These are phyloP conservation scores for Euthynnus affinis DNA, from an alignment of 2,797 vertebrate genomes.

Conservation along the genomic window DNA sequence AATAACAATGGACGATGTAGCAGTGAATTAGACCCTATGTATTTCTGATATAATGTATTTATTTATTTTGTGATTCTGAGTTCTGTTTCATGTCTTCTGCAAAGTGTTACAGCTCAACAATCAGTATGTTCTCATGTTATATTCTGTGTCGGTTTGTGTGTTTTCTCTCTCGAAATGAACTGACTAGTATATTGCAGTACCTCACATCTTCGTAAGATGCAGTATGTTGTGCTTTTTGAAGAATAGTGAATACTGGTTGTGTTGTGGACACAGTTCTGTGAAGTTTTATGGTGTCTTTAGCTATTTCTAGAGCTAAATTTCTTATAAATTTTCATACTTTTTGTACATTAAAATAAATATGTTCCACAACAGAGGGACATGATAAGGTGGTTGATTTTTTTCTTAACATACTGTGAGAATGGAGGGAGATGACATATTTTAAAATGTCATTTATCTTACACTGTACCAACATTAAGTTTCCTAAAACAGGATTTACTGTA, in stretches of 20 bases:
- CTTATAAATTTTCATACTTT: constrained; percentile 42
- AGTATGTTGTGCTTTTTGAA: constrained; percentile 60
- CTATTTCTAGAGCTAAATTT: constrained; percentile 48
- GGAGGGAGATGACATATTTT: constrained; percentile 52
- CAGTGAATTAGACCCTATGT: constrained; percentile 45
- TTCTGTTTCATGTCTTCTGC: constrained; percentile 47
- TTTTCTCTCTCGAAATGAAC: constrained; percentile 44
- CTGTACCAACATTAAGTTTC: constrained; percentile 75
- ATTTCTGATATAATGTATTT: constrained; percentile 73
- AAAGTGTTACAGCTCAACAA: constrained; percentile 51
- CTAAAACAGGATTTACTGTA: constrained; percentile 78
- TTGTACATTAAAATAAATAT: constrained; percentile 59
- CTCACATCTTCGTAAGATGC: constrained; percentile 66
- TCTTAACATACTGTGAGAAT: constrained; percentile 79
- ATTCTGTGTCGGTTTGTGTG: constrained; percentile 39
- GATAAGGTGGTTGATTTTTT: constrained; percentile 47
- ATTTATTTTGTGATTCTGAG: constrained; percentile 79
- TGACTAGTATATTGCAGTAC: constrained; percentile 66
- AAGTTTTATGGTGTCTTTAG: constrained; percentile 59
- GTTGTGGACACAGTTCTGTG: constrained; percentile 76
- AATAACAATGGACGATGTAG: constrained; percentile 34
- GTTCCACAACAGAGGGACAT: constrained; percentile 40
- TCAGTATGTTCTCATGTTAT: constrained; percentile 41
- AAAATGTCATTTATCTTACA: constrained; percentile 76
- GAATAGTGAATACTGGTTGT: constrained; percentile 67